Conservation (phyloP, 2,797 vertebrate genomes). For the Schizothorax lantsangensis region DNA sequence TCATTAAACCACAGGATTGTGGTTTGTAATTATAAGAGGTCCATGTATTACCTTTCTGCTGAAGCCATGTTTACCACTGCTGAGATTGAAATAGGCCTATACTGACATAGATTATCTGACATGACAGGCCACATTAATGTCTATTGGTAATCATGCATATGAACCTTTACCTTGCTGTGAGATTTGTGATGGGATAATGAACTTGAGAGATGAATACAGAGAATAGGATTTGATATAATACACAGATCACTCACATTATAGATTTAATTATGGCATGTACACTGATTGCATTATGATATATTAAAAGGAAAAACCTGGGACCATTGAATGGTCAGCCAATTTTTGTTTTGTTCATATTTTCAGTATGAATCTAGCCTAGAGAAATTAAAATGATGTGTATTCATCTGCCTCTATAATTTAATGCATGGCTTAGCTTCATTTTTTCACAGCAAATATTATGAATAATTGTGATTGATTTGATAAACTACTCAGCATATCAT, state of each 20-base stretch:
- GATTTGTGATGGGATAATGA: slow-evolving; percentile 9
- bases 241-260: slow-evolving; percentile 12
- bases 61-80: slow-evolving; percentile 11
- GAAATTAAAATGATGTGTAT: neutral
- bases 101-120: slow-evolving; percentile 47
- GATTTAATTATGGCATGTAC: slow-evolving; percentile 26
- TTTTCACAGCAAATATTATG: neutral
- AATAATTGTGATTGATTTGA: neutral
- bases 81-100: slow-evolving; percentile 44
- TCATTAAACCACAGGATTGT: slow-evolving; percentile 40
- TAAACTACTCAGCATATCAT: neutral
- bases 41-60: slow-evolving; percentile 26
- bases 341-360: neutral
- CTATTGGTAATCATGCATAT: slow-evolving; percentile 30
- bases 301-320: neutral
- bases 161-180: slow-evolving; percentile 26
- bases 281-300: slow-evolving; percentile 32
- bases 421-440: neutral
- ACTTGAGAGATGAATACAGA: slow-evolving; percentile 1
- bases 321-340: neutral
- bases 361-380: neutral
- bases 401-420: neutral
- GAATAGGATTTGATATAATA: neutral
- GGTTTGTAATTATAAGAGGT: slow-evolving; percentile 1
- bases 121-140: slow-evolving; percentile 36